A percentile compares a stretch with the other conserved stretches of the same genome.
Conservation (phyloP, 2,797 vertebrate genomes). For the Carcharodon carcharias region DNA sequence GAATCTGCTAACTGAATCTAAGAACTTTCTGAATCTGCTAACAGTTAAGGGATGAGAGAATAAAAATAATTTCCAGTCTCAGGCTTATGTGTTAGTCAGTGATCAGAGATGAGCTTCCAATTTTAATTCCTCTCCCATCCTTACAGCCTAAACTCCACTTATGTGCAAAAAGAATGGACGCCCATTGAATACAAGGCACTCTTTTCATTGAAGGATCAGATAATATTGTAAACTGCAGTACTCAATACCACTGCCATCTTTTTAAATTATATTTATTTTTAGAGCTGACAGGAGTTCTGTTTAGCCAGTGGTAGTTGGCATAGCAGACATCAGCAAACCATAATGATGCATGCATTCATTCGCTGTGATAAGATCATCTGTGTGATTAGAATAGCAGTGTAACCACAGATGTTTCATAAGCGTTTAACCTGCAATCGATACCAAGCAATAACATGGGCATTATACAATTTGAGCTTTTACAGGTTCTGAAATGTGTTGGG, state of each 20-base stretch:
- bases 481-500: slow-evolving; percentile 6
- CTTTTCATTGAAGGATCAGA: background rate
- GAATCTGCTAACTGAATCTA: background rate
- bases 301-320: background rate
- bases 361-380: background rate
- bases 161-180: background rate
- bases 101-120: background rate
- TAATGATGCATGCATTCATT: background rate
- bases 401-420: background rate
- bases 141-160: background rate
- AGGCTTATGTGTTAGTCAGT: background rate
- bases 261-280: background rate
- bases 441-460: background rate
- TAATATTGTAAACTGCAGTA: background rate
- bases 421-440: background rate
- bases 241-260: background rate
- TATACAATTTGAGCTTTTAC: background rate
- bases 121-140: background rate
- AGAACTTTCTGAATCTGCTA: background rate
- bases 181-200: background rate
- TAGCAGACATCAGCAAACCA: slow-evolving; percentile 7
- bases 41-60: background rate
- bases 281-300: background rate
- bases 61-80: background rate
- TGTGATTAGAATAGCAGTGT: background rate